phyloP scores from a whole-genome alignment of 2,888 invertebrate genomes.

The Phyllotreta striolata region DNA sequence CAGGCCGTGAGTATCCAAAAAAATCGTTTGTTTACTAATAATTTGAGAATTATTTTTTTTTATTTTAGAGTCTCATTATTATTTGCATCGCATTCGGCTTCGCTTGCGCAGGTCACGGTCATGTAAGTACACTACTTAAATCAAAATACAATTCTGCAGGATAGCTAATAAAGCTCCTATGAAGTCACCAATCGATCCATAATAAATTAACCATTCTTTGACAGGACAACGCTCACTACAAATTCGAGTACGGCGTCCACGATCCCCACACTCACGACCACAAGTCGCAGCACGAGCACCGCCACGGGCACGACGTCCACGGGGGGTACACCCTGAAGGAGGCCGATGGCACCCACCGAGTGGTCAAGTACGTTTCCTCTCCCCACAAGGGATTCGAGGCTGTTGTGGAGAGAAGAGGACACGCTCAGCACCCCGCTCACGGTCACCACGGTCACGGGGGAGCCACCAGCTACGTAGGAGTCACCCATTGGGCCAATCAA shows the following conservation, averaged over 20 bases:
- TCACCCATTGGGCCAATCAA: slow-evolving; percentile 45
- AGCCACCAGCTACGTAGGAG: slow-evolving; percentile 49
- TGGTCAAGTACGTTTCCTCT: slow-evolving; percentile 55
- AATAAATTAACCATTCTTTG: not conserved
- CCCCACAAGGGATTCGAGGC: slow-evolving; percentile 46
- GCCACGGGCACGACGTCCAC: slow-evolving; percentile 56
- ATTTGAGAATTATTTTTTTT: not conserved
- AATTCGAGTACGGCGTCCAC: slow-evolving; percentile 58
- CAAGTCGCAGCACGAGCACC: slow-evolving; percentile 56
- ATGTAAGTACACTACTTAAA: not conserved
- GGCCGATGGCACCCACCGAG: slow-evolving; percentile 58
- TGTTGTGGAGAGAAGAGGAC: slow-evolving; percentile 45
- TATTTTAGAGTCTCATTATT: slow-evolving; percentile 8
- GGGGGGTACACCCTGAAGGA: slow-evolving; percentile 57
- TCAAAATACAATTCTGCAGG: too few relatives aligned
- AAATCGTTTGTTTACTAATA: not conserved
- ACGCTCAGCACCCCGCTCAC: slow-evolving; percentile 48
- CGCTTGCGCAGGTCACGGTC: slow-evolving; percentile 7
- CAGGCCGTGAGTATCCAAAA: slow-evolving; percentile 5
- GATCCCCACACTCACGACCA: slow-evolving; percentile 59
- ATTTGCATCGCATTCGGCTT: slow-evolving; percentile 12
- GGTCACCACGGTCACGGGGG: slow-evolving; percentile 42
- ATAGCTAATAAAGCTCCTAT: too few relatives aligned
- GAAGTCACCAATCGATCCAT: too few relatives aligned
- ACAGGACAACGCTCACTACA: slow-evolving; percentile 48